Evolutionary conservation across 2,113 vertebrate species (phyloP).

Genomic region (Naja naja): DNA sequence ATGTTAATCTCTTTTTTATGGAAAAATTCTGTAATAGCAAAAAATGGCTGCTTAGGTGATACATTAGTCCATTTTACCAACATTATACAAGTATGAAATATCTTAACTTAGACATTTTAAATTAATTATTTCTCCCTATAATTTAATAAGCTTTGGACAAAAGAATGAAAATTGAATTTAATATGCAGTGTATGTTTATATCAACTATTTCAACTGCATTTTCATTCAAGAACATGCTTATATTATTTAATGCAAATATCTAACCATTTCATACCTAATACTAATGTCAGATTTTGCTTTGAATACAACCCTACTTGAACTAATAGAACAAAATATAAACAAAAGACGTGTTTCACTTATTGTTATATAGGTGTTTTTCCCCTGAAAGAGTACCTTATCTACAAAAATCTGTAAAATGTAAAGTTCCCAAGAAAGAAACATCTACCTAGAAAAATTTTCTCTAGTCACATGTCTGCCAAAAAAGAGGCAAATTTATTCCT

Average conservation of each 20-base stretch:
- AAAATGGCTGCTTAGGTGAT: slow-evolving; percentile 45
- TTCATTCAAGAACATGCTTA: not conserved
- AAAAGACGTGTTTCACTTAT: not conserved
- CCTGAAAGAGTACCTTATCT: not conserved
- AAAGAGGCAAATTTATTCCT: not conserved
- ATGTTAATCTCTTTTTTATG: slow-evolving; percentile 36
- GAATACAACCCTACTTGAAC: not conserved
- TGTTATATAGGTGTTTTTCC: not conserved
- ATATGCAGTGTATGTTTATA: not conserved
- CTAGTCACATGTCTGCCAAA: not conserved
- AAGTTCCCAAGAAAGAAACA: not conserved
- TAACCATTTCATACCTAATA: not conserved
- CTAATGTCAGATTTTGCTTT: not conserved
- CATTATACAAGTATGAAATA: slow-evolving; percentile 38
- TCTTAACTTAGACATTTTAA: slow-evolving; percentile 28
- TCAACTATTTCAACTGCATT: not conserved
- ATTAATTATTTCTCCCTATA: not conserved
- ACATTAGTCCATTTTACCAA: slow-evolving; percentile 23
- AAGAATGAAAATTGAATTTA: not conserved
- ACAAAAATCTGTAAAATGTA: not conserved
- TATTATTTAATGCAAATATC: not conserved
- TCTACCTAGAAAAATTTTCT: not conserved
- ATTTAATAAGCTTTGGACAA: not conserved
- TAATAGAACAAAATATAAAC: not conserved
- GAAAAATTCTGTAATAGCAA: slow-evolving; percentile 44